Conservation (phyloP, 2,797 vertebrate genomes). For the Danio aesculapii region DNA sequence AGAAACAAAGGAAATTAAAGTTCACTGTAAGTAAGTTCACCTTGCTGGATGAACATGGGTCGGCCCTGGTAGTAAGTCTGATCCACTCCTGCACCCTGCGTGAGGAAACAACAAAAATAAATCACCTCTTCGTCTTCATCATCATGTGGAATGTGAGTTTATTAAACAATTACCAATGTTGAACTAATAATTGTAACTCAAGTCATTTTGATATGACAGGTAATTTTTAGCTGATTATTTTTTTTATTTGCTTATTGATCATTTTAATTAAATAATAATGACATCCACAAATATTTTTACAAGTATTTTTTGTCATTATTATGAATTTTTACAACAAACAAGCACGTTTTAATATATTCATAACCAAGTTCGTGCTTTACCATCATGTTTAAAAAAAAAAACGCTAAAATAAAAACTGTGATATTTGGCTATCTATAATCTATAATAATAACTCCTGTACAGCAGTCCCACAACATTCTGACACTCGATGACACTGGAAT, state of each 20-base stretch:
- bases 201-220: neutral
- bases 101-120: constrained; percentile 62
- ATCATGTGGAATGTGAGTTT: neutral
- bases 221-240: neutral
- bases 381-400: no score
- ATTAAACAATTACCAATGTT: neutral
- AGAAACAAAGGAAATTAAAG: neutral
- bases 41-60: constrained; percentile 82
- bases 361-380: no score
- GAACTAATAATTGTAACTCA: neutral
- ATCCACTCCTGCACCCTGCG: constrained; percentile 79
- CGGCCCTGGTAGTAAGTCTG: constrained; percentile 95
- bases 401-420: no score
- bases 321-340: no score
- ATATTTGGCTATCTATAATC: no score
- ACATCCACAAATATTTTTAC: no score
- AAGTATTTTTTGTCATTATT: no score
- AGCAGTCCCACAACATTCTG: no score
- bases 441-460: no score
- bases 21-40: constrained; percentile 79
- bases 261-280: no score
- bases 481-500: no score
- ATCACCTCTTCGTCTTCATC: neutral
- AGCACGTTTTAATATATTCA: no score
- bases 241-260: neutral